Base-by-base conservation (phyloP, 2,797 vertebrate species). In the Microctenopoma lineatum region DNA sequence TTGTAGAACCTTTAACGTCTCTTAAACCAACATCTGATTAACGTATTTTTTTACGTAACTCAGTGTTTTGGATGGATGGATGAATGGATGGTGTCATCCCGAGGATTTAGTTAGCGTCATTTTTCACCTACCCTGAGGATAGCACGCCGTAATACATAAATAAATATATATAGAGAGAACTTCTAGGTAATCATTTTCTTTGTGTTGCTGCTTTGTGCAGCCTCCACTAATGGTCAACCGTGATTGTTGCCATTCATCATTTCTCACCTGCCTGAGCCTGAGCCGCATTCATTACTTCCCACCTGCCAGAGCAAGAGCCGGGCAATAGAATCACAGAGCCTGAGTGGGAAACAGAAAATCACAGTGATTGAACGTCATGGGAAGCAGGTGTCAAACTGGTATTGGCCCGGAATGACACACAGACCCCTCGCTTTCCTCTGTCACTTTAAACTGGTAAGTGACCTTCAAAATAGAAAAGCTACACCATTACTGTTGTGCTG, bases 171-270 rank as follows among this genome's bases (percentile, higher is more conserved):
- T 47, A 4, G 14, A 47, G 47, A 21, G 26, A 51, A 70, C 42
- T 80, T 73, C 75, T 8, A 38, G 65, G 75, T 84, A 84, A 91
- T 84, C 52, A 76, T 72, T 79, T 80, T 73, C 76, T 84, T 81
- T 87, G 80, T 81, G 83, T 55, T 65, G 64, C 70, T 25, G 70
- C 77, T 77, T 83, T 66, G 59, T 75, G 75, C 71, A 48, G 72
- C 80, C 56, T 62, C 81, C 55, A 62, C 79, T 84, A 83, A 88
- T 82, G 86, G 86, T 83, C 87, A 83, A 59, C 41, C 53, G 21
- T 84, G 84, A 90, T 90, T 89, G 85, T 84, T 82, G 78, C 74
- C 85, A 91, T 91, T 90, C 89, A 91, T 92, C 89, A 89, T 81
- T 77, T 79, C 61, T 74, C 72, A 80, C 76, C 81, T 81, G 84